Percentiles rank a stretch among this genome's conserved stretches.
Conservation (phyloP, 2,113 vertebrate species). For the Ibidorhyncha struthersii region DNA sequence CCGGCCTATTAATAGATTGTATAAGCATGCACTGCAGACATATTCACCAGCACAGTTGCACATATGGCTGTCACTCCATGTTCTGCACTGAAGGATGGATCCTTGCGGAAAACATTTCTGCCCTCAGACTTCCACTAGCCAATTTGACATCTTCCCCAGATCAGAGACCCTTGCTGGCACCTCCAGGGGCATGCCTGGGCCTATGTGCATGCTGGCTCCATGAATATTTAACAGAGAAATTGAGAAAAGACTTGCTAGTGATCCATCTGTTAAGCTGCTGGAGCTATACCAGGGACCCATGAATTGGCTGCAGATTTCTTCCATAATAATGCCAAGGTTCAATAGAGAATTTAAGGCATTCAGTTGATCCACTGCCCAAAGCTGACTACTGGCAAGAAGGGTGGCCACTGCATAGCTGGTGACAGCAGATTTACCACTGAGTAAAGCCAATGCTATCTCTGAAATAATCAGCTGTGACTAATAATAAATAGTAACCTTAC, state of each 20-base stretch:
- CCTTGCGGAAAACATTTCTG: slow-evolving; percentile 57
- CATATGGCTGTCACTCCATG: slow-evolving; percentile 49
- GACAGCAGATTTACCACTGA: slow-evolving; percentile 33
- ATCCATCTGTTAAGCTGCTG: slow-evolving; percentile 77
- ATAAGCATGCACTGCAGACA: slow-evolving; percentile 47
- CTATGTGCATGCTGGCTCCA: slow-evolving; percentile 65
- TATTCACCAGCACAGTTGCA: slow-evolving; percentile 42
- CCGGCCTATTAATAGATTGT: slow-evolving; percentile 54
- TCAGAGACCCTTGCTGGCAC: slow-evolving; percentile 51
- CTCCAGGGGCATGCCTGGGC: slow-evolving; percentile 52
- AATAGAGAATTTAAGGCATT: slow-evolving; percentile 61
- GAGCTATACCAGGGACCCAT: slow-evolving; percentile 65
- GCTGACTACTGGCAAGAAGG: slow-evolving; percentile 2
- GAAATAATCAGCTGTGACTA: slow-evolving; percentile 37
- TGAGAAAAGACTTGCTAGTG: slow-evolving; percentile 66
- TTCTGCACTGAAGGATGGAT: slow-evolving; percentile 58
- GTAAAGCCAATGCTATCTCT: slow-evolving; percentile 43
- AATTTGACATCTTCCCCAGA: slow-evolving; percentile 51
- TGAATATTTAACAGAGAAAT: slow-evolving; percentile 78
- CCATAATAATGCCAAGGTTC: slow-evolving; percentile 65
- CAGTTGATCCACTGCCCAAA: slow-evolving; percentile 64
- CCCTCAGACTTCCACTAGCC: slow-evolving; percentile 48
- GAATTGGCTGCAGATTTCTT: slow-evolving; percentile 70
- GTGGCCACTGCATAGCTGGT: not conserved
- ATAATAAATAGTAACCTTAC: slow-evolving; percentile 5